Evolutionary conservation across 2,113 vertebrate genomes (phyloP).

Genomic region (Salvator merianae): DNA sequence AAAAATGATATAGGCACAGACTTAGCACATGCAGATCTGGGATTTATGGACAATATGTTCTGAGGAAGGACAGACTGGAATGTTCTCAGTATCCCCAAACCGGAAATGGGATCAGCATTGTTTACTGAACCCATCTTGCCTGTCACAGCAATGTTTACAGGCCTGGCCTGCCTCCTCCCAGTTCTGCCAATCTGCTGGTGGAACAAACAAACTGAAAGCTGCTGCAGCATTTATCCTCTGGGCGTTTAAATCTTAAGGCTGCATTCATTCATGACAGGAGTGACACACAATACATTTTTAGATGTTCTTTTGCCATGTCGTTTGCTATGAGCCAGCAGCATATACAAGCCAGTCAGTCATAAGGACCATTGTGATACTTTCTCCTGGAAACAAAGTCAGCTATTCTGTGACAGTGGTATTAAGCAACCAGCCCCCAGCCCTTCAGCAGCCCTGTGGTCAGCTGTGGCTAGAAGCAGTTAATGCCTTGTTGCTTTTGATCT

Average conservation of each 20-base stretch:
- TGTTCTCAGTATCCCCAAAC: not conserved
- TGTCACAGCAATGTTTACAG: not conserved
- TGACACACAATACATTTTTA: not conserved
- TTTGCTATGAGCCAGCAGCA: not conserved
- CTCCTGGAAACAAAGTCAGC: constrained; percentile 11
- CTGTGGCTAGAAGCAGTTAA: not conserved
- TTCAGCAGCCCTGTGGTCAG: not conserved
- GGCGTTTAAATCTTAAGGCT: not conserved
- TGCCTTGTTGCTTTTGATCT: not conserved
- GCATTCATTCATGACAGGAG: not conserved
- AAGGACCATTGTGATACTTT: not conserved
- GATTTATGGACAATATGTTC: not conserved
- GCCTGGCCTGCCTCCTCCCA: not conserved
- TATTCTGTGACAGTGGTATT: not conserved
- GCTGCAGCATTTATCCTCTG: not conserved
- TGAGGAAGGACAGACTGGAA: not conserved
- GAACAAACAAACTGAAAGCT: not conserved
- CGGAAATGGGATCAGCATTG: not conserved
- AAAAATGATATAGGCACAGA: not conserved
- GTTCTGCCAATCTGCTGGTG: not conserved
- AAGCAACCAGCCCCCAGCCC: not conserved
- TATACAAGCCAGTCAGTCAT: not conserved
- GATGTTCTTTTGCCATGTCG: not conserved
- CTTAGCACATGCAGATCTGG: not conserved
- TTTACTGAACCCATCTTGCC: not conserved